Conservation (phyloP, 2,113 vertebrate genomes). For the Apistogramma diplotaenia region DNA sequence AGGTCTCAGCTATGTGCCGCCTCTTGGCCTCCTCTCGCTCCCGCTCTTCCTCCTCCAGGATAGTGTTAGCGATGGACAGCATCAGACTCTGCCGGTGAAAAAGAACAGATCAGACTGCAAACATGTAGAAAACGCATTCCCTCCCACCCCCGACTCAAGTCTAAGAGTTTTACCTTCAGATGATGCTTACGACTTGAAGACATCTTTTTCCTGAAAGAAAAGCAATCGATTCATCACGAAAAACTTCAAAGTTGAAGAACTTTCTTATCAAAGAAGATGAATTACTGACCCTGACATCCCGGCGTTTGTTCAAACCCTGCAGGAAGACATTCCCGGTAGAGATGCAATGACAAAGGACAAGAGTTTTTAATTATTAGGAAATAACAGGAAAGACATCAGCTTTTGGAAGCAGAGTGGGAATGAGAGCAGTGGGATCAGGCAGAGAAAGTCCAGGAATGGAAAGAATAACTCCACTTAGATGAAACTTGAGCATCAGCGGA, state of each 20-base stretch:
- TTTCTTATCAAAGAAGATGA: no score
- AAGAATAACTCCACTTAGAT: conserved; percentile 32
- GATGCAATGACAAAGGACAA: background rate
- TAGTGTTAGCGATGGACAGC: conserved; percentile 88
- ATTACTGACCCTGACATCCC: conserved; percentile 78
- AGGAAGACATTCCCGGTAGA: background rate
- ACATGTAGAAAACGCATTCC: accelerated
- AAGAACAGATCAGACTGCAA: accelerated
- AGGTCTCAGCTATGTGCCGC: conserved; percentile 85
- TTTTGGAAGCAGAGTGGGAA: background rate
- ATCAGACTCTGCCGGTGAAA: conserved; percentile 85
- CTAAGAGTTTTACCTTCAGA: conserved; percentile 88
- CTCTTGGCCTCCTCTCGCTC: conserved; percentile 81
- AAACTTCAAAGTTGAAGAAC: background rate
- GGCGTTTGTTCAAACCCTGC: conserved; percentile 44
- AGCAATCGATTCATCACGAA: background rate
- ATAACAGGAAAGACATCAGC: background rate
- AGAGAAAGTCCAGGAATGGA: conserved; percentile 1
- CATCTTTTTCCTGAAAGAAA: conserved; percentile 82
- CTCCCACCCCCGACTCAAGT: no score
- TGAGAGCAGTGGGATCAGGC: background rate
- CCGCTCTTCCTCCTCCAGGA: conserved; percentile 84
- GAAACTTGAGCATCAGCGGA: conserved; percentile 19
- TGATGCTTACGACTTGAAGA: conserved; percentile 90
- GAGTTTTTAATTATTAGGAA: background rate